Conservation (phyloP, 2,888 invertebrate genomes). For the Hypsopygia costalis region DNA sequence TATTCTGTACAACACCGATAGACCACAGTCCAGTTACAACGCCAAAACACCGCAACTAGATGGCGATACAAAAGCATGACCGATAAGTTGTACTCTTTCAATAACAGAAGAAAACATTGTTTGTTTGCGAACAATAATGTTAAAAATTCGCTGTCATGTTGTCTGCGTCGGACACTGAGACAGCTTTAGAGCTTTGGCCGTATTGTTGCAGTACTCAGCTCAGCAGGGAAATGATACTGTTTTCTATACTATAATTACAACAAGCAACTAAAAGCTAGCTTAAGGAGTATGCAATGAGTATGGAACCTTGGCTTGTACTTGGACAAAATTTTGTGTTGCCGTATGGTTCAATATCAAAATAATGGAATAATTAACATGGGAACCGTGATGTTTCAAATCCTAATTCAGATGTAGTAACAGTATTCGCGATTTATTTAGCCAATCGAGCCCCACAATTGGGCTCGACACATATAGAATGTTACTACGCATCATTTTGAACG, state of each 20-base stretch:
- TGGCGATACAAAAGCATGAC: conserved; percentile 74
- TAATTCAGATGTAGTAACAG: too few relatives aligned
- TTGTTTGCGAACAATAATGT: conserved; percentile 55
- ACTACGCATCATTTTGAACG: too few relatives aligned
- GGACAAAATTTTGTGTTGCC: too few relatives aligned
- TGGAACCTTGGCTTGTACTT: too few relatives aligned
- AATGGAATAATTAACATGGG: too few relatives aligned
- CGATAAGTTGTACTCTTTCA: conserved; percentile 71
- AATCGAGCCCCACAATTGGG: too few relatives aligned
- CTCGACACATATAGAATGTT: too few relatives aligned
- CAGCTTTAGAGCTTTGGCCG: conserved; percentile 7
- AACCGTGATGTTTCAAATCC: too few relatives aligned
- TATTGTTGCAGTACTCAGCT: neutral
- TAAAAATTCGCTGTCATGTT: conserved; percentile 58
- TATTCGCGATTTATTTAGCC: too few relatives aligned
- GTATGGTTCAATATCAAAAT: too few relatives aligned
- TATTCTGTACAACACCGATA: conserved; percentile 42
- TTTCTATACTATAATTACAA: neutral
- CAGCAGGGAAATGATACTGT: neutral
- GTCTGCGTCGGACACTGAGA: conserved; percentile 43
- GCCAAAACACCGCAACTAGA: conserved; percentile 56
- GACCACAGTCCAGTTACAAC: conserved; percentile 33
- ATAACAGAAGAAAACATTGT: conserved; percentile 72
- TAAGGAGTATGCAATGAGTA: too few relatives aligned
- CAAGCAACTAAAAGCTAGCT: too few relatives aligned